phyloP scores from a whole-genome alignment of 2,797 vertebrate species.

The Tapera naevia region DNA sequence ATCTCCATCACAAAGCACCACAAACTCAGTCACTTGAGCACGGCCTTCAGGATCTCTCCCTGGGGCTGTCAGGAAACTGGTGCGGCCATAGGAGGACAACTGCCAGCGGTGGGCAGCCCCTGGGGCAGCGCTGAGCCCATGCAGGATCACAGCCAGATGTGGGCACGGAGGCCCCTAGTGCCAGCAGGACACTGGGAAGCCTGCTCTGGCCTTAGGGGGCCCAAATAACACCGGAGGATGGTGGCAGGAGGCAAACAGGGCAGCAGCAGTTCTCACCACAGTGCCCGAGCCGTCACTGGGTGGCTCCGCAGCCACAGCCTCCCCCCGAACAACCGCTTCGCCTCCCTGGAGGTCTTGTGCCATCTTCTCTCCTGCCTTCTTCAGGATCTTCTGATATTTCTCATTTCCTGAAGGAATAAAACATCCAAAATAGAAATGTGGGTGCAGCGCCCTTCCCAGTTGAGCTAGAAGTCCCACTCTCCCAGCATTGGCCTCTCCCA shows the following conservation, averaged over 20 bases:
- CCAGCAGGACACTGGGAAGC: background rate
- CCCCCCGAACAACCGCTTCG: background rate
- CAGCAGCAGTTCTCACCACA: constrained; percentile 61
- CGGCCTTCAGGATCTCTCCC: background rate
- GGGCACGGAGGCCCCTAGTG: background rate
- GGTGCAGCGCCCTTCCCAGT: background rate
- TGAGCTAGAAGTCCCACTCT: background rate
- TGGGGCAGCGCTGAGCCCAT: background rate
- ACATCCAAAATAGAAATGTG: background rate
- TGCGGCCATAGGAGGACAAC: background rate
- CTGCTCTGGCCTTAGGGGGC: too few species aligned
- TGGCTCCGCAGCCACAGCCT: background rate
- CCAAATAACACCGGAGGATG: background rate
- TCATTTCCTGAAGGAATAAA: constrained; percentile 74
- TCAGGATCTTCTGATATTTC: constrained; percentile 69
- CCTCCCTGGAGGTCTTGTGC: constrained; percentile 48
- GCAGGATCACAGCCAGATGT: accelerated
- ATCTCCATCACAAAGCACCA: background rate
- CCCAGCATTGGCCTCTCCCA: accelerated
- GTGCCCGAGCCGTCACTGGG: background rate
- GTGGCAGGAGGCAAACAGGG: accelerated
- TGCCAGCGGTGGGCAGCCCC: background rate
- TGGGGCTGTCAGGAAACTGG: background rate
- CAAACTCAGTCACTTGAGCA: background rate
- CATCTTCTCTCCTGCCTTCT: constrained; percentile 64